A percentile compares a stretch with the other conserved stretches of the same genome.
These are phyloP conservation scores for Drosophila athabasca DNA, from an alignment of 1,140 invertebrate genomes.

Conservation along the genomic window DNA sequence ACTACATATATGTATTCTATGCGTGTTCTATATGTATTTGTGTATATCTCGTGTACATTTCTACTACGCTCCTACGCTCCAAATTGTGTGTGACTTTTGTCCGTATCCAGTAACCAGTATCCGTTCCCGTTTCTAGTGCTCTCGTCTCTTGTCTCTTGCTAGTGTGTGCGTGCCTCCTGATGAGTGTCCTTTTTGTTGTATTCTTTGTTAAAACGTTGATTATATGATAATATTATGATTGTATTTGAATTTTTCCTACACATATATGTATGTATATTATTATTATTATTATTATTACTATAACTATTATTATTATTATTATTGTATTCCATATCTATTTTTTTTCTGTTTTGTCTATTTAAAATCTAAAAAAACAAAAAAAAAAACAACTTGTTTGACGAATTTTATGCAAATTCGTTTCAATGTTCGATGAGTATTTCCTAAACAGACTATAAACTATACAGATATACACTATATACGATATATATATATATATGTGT, in stretches of 20 bases:
- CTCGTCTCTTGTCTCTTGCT: too few relatives aligned
- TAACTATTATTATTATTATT: conserved; percentile 33
- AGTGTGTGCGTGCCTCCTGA: neutral
- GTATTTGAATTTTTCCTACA: conserved; percentile 51
- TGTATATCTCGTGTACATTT: conserved; percentile 1
- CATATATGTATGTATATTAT: conserved; percentile 28
- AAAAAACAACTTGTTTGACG: conserved; percentile 29
- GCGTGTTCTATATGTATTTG: conserved; percentile 9
- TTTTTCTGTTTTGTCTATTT: conserved; percentile 36
- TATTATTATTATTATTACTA: conserved; percentile 31
- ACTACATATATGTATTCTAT: conserved; percentile 37
- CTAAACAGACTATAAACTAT: conserved; percentile 75
- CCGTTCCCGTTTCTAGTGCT: too few relatives aligned
- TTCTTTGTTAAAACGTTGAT: conserved; percentile 76
- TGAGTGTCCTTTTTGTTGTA: conserved; percentile 49
- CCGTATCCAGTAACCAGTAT: too few relatives aligned
- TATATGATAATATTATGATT: conserved; percentile 60
- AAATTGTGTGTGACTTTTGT: too few relatives aligned
- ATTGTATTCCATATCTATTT: conserved; percentile 24
- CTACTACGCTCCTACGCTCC: too few relatives aligned
- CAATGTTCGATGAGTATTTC: conserved; percentile 75
- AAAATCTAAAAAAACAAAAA: conserved; percentile 30
- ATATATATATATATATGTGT: conserved; percentile 31
- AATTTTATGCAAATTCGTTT: conserved; percentile 51
- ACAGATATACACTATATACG: conserved; percentile 35